phyloP scores from a whole-genome alignment of 2,797 vertebrate genomes.

The Manis javanica region DNA sequence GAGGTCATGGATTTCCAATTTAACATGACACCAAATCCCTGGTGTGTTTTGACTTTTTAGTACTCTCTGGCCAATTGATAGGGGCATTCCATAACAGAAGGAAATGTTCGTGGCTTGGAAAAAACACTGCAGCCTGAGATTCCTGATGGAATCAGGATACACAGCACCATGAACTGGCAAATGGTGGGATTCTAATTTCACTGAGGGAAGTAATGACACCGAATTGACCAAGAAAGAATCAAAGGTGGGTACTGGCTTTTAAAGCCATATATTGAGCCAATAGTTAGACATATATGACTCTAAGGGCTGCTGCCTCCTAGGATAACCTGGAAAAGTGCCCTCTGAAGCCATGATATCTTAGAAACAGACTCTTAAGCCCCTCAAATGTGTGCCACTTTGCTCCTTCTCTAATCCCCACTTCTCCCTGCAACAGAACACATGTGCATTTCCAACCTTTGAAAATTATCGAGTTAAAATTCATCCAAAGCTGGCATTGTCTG shows the following conservation, averaged over 20 bases:
- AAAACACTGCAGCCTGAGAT: neutral
- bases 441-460: neutral
- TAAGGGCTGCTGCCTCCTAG: neutral
- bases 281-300: neutral
- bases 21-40: neutral
- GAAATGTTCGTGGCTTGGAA: neutral
- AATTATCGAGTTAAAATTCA: constrained; percentile 51
- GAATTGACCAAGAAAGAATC: neutral
- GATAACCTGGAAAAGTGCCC: neutral
- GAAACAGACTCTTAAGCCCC: neutral
- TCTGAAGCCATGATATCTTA: neutral
- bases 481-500: constrained; percentile 49
- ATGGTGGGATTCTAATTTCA: neutral
- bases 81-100: neutral
- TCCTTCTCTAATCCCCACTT: neutral
- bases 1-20: neutral
- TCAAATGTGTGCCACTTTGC: neutral
- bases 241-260: neutral
- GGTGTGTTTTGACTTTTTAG: neutral
- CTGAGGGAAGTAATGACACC: neutral
- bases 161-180: neutral
- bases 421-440: neutral
- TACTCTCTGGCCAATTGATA: neutral
- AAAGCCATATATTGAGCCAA: neutral
- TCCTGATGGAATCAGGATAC: neutral